phyloP scores from a whole-genome alignment of 2,888 invertebrate genomes.

The Lochmaea capreae region DNA sequence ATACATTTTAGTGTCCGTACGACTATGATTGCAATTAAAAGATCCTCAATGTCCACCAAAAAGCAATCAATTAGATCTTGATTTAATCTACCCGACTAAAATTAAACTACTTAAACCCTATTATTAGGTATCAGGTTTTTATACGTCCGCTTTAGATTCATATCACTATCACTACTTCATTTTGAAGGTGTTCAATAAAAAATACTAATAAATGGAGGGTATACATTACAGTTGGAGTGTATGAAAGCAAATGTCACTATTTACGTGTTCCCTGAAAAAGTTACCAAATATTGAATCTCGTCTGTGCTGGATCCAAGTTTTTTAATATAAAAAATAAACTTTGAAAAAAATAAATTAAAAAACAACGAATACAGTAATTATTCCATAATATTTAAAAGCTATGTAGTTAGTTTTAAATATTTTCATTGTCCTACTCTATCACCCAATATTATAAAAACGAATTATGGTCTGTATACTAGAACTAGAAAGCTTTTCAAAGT shows the following conservation, averaged over 20 bases:
- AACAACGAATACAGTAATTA: too few species aligned
- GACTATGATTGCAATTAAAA: constrained; percentile 4
- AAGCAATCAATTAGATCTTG: not conserved
- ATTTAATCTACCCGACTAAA: constrained; percentile 11
- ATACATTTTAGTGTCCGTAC: not conserved
- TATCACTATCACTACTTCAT: constrained; percentile 6
- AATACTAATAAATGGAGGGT: not conserved
- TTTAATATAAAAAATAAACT: too few species aligned
- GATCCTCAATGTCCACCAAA: not conserved
- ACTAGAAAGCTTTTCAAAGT: too few species aligned
- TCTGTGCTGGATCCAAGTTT: too few species aligned
- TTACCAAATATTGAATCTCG: too few species aligned
- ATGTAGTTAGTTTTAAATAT: too few species aligned
- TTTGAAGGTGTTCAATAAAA: not conserved
- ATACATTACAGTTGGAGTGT: not conserved
- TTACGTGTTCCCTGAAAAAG: too few species aligned
- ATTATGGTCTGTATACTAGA: too few species aligned
- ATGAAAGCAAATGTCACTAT: not conserved
- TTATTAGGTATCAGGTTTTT: constrained; percentile 15
- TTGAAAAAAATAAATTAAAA: too few species aligned
- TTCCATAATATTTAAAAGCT: too few species aligned
- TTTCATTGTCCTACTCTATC: too few species aligned
- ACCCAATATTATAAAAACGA: too few species aligned
- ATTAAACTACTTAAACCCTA: constrained; percentile 11
- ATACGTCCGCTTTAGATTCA: not conserved